Evolutionary conservation across 2,888 invertebrate genomes (phyloP), one percentile per base, ranked within the genome.

Genomic region (Ennomos fuscantarius): DNA sequence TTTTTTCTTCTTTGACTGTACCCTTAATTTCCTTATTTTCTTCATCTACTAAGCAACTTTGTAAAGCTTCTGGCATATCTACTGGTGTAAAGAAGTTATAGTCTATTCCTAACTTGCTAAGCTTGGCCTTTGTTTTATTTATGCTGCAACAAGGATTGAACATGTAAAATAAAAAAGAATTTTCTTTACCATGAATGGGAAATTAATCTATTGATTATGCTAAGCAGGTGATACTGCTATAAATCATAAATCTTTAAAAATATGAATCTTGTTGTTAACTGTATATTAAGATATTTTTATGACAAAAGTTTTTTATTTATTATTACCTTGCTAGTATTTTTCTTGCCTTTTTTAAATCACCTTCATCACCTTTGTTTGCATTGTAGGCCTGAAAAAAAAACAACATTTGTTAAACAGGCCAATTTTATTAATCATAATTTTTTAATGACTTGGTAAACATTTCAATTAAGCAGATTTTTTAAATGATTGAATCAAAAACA

Each of bases 1-100:
- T 60, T 8, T 52, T 65, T 40, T 68, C 65, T 32, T 63, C 50
- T 64, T 73, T 70, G 8, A 58, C 61, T 41, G 9, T 55, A 33
- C 55, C 55, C 31, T 68, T 63, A 3, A 45, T 37, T 46, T 50
- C 72, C 62, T 66, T 68, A 52, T 68, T 60, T n/a, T 41, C 53
- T 48, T 65, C 69, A 2, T 72, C 58, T 34, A 73, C 55, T 43
- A 70, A 60, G 40, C 68, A 60, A 31, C 67, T 34, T 41, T 52
- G 13, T 45, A 90, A 67, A 24, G 53, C 74, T 67, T 84, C 82
- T 32, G 93, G 93, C 36, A 93, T 73, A 74, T 93, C 92, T 32
- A 91, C 87, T 49, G 93, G 93, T 66, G 78, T 74, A 56, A 94
- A 89, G 60, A 92, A 89, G 53, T 91, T 87, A 74, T 93, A 93